Evolutionary conservation across 2,888 invertebrate genomes (phyloP), one percentile per base, ranked within the genome.

Genomic region (Heteromyza rotundicornis): DNA sequence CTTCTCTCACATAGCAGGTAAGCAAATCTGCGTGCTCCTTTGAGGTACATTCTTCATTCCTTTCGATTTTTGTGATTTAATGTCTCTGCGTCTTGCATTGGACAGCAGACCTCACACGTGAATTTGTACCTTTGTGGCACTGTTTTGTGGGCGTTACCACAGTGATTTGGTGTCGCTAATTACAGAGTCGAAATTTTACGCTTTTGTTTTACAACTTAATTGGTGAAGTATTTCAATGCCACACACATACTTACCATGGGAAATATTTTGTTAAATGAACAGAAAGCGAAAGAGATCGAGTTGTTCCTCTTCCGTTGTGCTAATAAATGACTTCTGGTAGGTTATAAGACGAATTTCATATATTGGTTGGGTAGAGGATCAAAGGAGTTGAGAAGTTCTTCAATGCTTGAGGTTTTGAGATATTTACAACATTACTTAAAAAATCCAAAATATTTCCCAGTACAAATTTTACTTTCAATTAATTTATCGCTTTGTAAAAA

Each of bases 121-220:
- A 8, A 35, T 20, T 17, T 54, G 14, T 22, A 57, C 50, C 52
- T 40, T 12, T 32, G n/a, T n/a, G 20, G 27, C 35, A 35, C 22
- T 65, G 66, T 61, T 60, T 62, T 59, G 64, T 52, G 65, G 77
- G 77, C 69, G 77, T 69, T 64, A 40, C 60, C 58, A 60, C 60
- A 64, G 70, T 76, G 78, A 77, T 77, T 77, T 77, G 77, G 78
- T 77, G 79, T 77, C 79, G 79, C 78, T 77, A 77, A 79, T 77
- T 78, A 77, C 76, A 79, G 79, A 68, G 71, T 66, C 62, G 68
- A 68, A n/a, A 73, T 70, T 76, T 74, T 69, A 66, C 68, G 68
- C 63, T 70, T 66, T 60, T 59, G 69, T 71, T 74, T 76, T 76
- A 76, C 72, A 72, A 66, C 75, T 76, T 71, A 71, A 75, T 76